These are phyloP conservation scores for Tolmerus cingulatus DNA, from an alignment of 2,888 invertebrate species.

Conservation along the genomic window DNA sequence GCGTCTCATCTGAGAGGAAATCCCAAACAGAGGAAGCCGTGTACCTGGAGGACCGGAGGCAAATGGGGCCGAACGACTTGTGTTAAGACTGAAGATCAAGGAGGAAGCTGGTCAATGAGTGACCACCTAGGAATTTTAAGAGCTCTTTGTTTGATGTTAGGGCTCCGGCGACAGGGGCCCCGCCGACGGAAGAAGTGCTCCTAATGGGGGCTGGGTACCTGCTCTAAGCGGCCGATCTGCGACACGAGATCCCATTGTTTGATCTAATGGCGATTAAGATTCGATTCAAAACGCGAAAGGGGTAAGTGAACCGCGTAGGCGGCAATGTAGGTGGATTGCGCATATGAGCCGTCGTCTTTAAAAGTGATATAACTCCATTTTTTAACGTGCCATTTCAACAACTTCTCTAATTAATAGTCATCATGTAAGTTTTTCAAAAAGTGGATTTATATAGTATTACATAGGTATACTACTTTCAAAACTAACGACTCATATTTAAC, in stretches of 20 bases:
- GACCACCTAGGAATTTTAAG: constrained; percentile 40
- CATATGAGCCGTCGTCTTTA: too few species aligned
- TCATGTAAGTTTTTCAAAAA: too few species aligned
- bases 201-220: neutral
- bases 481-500: too few species aligned
- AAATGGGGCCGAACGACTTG: constrained; percentile 1
- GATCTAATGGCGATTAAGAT: neutral
- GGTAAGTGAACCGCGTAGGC: neutral
- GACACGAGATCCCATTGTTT: neutral
- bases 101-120: constrained; percentile 27
- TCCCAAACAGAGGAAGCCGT: neutral
- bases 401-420: too few species aligned
- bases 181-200: neutral
- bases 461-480: too few species aligned
- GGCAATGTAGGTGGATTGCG: too few species aligned
- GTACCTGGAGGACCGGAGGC: neutral
- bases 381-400: too few species aligned
- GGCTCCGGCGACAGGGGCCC: neutral
- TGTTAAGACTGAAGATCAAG: neutral
- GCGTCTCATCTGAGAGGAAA: neutral
- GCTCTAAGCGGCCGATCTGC: neutral
- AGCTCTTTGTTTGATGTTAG: constrained; percentile 15
- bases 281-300: neutral
- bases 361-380: too few species aligned
- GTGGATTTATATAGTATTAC: too few species aligned